These are phyloP conservation scores for Paragorgia papillata DNA, from an alignment of 92 coral and sea anemone species.

Conservation along the genomic window DNA sequence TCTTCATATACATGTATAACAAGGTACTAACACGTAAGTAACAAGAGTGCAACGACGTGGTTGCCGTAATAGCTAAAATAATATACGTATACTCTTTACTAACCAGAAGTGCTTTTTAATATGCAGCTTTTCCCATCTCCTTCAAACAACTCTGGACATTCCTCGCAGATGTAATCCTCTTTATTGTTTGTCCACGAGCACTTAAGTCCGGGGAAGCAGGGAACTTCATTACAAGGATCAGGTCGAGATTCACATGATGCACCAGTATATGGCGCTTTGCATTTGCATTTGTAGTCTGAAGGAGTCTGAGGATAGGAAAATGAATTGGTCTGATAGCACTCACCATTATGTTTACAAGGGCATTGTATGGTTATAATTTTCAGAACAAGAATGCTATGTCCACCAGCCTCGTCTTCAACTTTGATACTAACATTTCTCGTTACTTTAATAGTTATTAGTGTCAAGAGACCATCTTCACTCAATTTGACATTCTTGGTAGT, in stretches of 20 bases:
- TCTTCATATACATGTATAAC: too few species aligned
- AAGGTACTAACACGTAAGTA: too few species aligned
- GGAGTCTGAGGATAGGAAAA: not conserved
- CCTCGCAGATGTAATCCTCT: constrained; percentile 8
- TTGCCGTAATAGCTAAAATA: too few species aligned
- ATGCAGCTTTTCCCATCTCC: constrained; percentile 24
- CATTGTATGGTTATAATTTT: not conserved
- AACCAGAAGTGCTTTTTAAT: not conserved
- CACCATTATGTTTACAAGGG: constrained; percentile 5
- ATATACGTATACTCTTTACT: too few species aligned
- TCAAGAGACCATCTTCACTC: too few species aligned
- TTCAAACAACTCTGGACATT: constrained; percentile 21
- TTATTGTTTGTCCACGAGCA: constrained; percentile 1
- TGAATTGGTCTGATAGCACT: not conserved
- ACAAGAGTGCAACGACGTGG: too few species aligned
- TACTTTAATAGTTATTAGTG: not conserved
- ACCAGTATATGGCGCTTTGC: not conserved
- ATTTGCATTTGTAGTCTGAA: not conserved
- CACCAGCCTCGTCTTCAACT: constrained; percentile 16
- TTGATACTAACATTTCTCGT: constrained; percentile 8
- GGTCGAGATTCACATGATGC: not conserved
- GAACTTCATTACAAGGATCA: constrained; percentile 7
- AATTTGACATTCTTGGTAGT: too few species aligned
- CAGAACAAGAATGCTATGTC: not conserved
- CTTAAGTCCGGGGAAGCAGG: constrained; percentile 19